Evolutionary conservation across 2,888 invertebrate species (phyloP), one percentile per base, ranked within the genome.

Genomic region (Rhagonycha lutea): DNA sequence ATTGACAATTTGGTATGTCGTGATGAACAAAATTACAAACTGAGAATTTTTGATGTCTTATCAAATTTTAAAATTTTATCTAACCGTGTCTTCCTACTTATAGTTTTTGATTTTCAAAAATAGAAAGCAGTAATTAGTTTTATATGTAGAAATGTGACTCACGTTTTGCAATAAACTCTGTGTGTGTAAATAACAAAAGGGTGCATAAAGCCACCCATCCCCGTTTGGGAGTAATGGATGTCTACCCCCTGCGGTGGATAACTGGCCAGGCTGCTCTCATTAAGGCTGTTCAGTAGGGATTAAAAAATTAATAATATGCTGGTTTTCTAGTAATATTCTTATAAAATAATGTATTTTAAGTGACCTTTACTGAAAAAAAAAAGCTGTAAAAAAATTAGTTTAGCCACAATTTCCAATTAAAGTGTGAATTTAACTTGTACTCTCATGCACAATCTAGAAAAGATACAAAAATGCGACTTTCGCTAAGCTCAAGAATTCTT

Each of bases 241-340:
- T 75, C 80, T 75, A 79, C 80, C 84, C 85, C 85, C 86, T 88
- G 88, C 82, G 88, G 88, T 87, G 86, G 87, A 86, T 87, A 87
- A 88, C 87, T 88, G 87, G 87, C 88, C 87, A 87, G 87, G 83
- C 86, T 83, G 87, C 86, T 86, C 87, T 87, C 88, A 87, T 88
- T 88, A n/a, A n/a, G n/a, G n/a, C n/a, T n/a, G n/a, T n/a, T n/a
- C n/a, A n/a, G n/a, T n/a, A n/a, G n/a, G n/a, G n/a, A n/a, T n/a
- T n/a, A n/a, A n/a, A n/a, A n/a, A n/a, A n/a, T n/a, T n/a, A n/a
- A n/a, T n/a, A n/a, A n/a, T n/a, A n/a, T n/a, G n/a, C n/a, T n/a
- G n/a, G n/a, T n/a, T n/a, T n/a, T n/a, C n/a, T n/a, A n/a, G n/a
- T n/a, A n/a, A n/a, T n/a, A n/a, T n/a, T n/a, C n/a, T n/a, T n/a